These are phyloP conservation scores for Brenthis daphne DNA, from an alignment of 2,888 invertebrate genomes.

Conservation along the genomic window DNA sequence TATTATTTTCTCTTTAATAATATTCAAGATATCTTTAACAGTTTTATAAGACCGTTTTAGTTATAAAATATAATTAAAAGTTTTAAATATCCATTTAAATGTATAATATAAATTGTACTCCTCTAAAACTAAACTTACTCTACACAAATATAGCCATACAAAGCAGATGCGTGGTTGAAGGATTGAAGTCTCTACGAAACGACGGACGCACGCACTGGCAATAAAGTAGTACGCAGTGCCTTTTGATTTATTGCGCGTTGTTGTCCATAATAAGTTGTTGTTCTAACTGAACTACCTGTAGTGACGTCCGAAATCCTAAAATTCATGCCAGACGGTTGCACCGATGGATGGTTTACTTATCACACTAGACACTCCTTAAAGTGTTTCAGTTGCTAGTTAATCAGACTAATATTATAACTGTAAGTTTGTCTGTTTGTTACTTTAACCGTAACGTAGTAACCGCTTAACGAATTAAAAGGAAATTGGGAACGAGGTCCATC, in stretches of 20 bases:
- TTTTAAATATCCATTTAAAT: too few relatives aligned
- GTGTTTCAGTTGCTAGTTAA: background rate
- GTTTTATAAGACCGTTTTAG: too few relatives aligned
- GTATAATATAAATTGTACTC: background rate
- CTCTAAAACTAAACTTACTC: background rate
- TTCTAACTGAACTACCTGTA: slow-evolving; percentile 50
- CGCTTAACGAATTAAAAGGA: too few relatives aligned
- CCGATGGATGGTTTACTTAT: slow-evolving; percentile 13
- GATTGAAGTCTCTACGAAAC: slow-evolving; percentile 13
- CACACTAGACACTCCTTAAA: background rate
- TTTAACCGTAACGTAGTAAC: too few relatives aligned
- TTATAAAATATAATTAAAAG: too few relatives aligned
- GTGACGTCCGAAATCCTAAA: slow-evolving; percentile 40
- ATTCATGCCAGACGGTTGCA: slow-evolving; percentile 23
- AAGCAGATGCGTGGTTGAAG: slow-evolving; percentile 15
- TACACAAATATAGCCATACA: slow-evolving; percentile 6
- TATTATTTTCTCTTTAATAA: too few relatives aligned
- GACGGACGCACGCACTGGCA: slow-evolving; percentile 52
- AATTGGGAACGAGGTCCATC: too few relatives aligned
- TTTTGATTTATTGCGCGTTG: slow-evolving; percentile 69
- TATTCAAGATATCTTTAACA: too few relatives aligned
- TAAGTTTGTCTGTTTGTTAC: too few relatives aligned
- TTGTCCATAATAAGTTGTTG: slow-evolving; percentile 67
- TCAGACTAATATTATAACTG: too few relatives aligned
- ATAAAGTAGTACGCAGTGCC: slow-evolving; percentile 62